Conservation (phyloP, 2,797 vertebrate genomes). For the Syngnathus acus region DNA sequence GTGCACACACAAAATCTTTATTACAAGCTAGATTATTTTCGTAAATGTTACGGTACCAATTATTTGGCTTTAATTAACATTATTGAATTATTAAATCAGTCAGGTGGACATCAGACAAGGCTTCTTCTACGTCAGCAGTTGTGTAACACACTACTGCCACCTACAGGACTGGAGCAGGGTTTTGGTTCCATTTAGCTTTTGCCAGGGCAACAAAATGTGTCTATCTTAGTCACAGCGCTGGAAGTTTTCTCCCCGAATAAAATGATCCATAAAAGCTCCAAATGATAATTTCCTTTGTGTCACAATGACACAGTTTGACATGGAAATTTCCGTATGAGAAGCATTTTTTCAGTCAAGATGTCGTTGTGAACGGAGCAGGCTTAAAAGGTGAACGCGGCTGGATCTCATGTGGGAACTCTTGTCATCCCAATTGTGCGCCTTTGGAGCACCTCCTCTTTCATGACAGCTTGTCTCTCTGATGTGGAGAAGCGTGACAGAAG, state of each 20-base stretch:
- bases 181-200: neutral
- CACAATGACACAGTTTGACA: neutral
- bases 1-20: too few relatives aligned
- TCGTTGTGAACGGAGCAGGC: neutral
- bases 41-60: too few relatives aligned
- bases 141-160: neutral
- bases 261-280: neutral
- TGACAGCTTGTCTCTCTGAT: constrained; percentile 43
- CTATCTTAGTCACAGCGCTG: neutral
- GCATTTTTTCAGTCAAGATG: neutral
- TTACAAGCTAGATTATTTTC: too few relatives aligned
- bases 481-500: constrained; percentile 40
- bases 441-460: constrained; percentile 35
- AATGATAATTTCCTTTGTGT: neutral
- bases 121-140: neutral
- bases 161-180: neutral
- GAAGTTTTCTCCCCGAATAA: neutral
- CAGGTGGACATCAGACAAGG: too few relatives aligned
- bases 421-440: constrained; percentile 40
- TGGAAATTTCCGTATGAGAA: neutral
- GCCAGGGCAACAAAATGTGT: neutral
- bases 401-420: constrained; percentile 16
- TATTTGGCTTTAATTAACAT: too few relatives aligned
- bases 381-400: neutral
- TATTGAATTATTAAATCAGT: too few relatives aligned